Evolutionary conservation across 1,140 invertebrate genomes (phyloP).

Genomic region (Hormaphis cornu): DNA sequence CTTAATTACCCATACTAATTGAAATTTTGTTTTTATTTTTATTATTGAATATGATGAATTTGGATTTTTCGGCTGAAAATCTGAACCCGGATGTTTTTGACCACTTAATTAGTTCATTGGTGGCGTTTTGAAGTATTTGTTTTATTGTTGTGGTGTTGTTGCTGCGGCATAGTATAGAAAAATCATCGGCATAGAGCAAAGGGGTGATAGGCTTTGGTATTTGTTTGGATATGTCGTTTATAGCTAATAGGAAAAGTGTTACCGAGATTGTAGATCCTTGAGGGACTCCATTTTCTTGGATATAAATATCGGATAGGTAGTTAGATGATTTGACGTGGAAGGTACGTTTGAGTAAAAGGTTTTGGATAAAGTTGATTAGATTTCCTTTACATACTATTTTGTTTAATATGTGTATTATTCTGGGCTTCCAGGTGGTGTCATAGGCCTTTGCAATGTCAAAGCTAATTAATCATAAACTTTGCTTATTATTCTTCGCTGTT

Average conservation of each 20-base stretch:
- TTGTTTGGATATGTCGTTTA: neutral
- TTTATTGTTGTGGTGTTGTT: neutral
- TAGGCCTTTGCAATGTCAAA: neutral
- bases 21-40: neutral
- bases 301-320: neutral
- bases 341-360: neutral
- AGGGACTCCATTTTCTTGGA: constrained; percentile 26
- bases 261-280: neutral
- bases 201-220: neutral
- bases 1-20: neutral
- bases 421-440: neutral
- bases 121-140: neutral
- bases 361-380: neutral
- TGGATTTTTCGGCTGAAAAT: too few relatives aligned
- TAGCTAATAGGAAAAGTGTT: constrained; percentile 4
- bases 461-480: neutral
- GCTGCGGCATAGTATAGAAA: neutral
- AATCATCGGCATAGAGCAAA: neutral
- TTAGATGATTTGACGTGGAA: neutral
- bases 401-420: neutral
- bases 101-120: neutral
- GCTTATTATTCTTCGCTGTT: too few relatives aligned
- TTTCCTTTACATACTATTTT: neutral
- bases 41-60: too few relatives aligned
- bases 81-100: neutral